Base-by-base conservation (phyloP, 2,888 invertebrate species). In the Disparrhopalites patrizii region DNA sequence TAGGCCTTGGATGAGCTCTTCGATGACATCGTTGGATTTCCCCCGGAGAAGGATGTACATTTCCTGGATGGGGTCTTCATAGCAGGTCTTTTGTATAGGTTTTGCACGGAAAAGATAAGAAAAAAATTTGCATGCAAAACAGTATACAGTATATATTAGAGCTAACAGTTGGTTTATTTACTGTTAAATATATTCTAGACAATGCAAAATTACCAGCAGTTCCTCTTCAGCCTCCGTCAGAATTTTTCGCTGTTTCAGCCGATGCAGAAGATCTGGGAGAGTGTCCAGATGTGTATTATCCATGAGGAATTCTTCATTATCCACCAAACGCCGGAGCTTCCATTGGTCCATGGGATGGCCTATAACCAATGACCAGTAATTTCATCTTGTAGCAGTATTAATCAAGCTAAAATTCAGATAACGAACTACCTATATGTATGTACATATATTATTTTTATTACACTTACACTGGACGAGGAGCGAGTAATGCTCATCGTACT, bases 1-100 rank as follows among this genome's bases (percentile, higher is more conserved):
- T n/a, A 63, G 27, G n/a, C 27, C 27, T 25, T 50, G 7, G 13
- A 54, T 27, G 13, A 63, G 38, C n/a, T 54, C 18, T n/a, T 54
- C 23, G 10, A 63, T n/a, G 10, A 27, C n/a, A 2, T 27, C 55
- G 25, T 40, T 40, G n/a, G 4, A 13, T n/a, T 63, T 63, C 10
- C 63, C 63, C 55, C 54, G 54, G 18, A 63, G 33, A 18, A 55
- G 38, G 40, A 52, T 55, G 55, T 55, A 63, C 25, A 63, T 23
- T 38, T 63, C 63, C 18, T 52, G 10, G 2, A 54, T 54, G 5
- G 63, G 63, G 5, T 55, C 38, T 36, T 63, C 43, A 28, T 63
- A 55, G 30, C 15, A 38, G 8, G 28, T 55, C 63, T 63, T 18
- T 18, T n/a, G 15, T 5, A 50, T 5, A 18, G 5, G 20, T 63